Conservation (phyloP, 2,113 vertebrate genomes). For the Eulemur rufifrons region DNA sequence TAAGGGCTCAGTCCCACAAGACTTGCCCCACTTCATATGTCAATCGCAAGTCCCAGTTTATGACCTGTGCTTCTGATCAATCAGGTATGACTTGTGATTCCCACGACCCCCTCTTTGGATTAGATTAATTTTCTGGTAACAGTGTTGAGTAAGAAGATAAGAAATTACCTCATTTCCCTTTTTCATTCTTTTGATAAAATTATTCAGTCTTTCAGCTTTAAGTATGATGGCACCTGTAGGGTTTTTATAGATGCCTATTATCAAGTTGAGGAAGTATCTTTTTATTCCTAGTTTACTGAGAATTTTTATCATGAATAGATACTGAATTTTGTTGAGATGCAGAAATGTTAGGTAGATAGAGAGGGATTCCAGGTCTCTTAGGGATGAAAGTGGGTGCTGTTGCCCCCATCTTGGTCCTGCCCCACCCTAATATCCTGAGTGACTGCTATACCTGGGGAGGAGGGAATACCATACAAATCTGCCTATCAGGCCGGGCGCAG, state of each 20-base stretch:
- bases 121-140: background rate
- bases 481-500: too few species aligned
- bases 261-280: background rate
- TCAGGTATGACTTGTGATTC: background rate
- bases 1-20: too few species aligned
- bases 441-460: too few species aligned
- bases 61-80: background rate
- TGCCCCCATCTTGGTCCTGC: too few species aligned
- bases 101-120: background rate
- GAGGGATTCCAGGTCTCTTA: too few species aligned
- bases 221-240: background rate
- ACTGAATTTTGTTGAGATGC: background rate
- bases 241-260: background rate
- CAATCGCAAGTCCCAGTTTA: background rate
- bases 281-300: background rate
- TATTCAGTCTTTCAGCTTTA: background rate
- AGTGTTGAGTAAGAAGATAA: background rate
- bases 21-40: background rate
- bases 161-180: background rate
- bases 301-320: background rate
- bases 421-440: too few species aligned
- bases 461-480: too few species aligned
- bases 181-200: background rate
- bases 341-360: too few species aligned
- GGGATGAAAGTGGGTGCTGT: background rate